Evolutionary conservation across 2,113 vertebrate species (phyloP).

Genomic region (Heliornis fulica): DNA sequence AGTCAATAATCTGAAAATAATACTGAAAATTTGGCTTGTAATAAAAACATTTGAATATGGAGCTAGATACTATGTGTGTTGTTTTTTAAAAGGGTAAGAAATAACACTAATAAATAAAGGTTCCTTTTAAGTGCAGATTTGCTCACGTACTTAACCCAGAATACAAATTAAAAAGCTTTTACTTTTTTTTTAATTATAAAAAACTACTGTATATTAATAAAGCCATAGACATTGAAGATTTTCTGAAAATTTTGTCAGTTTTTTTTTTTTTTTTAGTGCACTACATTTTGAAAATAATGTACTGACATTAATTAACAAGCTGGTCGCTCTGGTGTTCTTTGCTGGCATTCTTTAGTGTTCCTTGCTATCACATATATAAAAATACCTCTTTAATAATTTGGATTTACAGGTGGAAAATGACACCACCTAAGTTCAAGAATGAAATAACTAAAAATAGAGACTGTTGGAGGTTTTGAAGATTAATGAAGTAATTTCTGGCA

Average conservation of each 20-base stretch:
- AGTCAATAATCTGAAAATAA: not conserved
- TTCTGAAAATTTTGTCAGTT: not conserved
- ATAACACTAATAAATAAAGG: not conserved
- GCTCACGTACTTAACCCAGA: not conserved
- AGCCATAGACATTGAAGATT: accelerated
- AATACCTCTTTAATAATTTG: not conserved
- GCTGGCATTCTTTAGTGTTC: accelerated
- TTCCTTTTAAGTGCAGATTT: not conserved
- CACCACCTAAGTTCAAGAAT: not conserved
- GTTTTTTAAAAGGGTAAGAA: not conserved
- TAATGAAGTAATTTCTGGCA: not conserved
- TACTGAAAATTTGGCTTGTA: not conserved
- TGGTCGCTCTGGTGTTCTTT: not conserved
- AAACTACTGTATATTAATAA: not conserved
- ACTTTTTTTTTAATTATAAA: no score
- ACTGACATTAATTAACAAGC: not conserved
- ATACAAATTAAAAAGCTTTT: not conserved
- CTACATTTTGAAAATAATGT: not conserved
- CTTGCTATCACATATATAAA: not conserved
- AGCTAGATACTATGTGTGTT: not conserved
- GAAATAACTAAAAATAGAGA: not conserved
- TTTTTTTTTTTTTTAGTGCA: not conserved
- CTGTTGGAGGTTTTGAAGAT: not conserved
- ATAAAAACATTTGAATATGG: not conserved
- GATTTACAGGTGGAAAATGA: not conserved